A percentile compares a stretch with the other conserved stretches of the same genome.
These are phyloP conservation scores for Caenorhabditis becei DNA, from an alignment of 2,888 invertebrate genomes.

Conservation along the genomic window DNA sequence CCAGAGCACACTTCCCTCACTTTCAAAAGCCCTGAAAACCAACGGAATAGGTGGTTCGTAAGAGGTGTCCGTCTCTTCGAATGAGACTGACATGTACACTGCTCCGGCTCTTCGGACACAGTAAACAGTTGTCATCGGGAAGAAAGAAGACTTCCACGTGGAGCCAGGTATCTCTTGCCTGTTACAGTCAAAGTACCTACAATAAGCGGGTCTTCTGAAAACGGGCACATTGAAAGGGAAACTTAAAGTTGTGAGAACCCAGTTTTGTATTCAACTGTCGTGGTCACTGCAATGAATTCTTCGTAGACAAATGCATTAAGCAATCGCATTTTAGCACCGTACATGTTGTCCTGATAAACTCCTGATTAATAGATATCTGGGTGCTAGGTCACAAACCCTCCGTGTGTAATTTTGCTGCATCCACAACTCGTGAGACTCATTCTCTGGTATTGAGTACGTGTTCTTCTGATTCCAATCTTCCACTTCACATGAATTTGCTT, in stretches of 20 bases:
- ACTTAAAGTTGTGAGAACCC: background rate
- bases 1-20: background rate
- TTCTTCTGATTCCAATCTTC: slow-evolving; percentile 26
- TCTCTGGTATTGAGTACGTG: slow-evolving; percentile 28
- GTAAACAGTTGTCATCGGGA: slow-evolving; percentile 30
- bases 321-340: slow-evolving; percentile 17
- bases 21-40: slow-evolving; percentile 26
- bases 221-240: background rate
- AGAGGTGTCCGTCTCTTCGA: background rate
- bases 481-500: background rate
- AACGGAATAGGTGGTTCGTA: slow-evolving; percentile 26
- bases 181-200: slow-evolving; percentile 40
- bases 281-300: slow-evolving; percentile 23
- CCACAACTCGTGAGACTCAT: slow-evolving; percentile 20
- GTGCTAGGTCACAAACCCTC: too few relatives aligned
- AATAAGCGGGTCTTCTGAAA: slow-evolving; percentile 20
- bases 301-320: slow-evolving; percentile 19
- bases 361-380: background rate
- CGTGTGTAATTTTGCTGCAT: slow-evolving; percentile 34
- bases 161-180: slow-evolving; percentile 27
- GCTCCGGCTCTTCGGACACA: slow-evolving; percentile 39
- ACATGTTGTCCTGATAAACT: slow-evolving; percentile 29
- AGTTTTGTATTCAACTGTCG: slow-evolving; percentile 28
- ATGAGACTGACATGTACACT: slow-evolving; percentile 16
- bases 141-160: slow-evolving; percentile 21